Conservation (phyloP, 2,888 invertebrate species). For the Meghimatium bilineatum region DNA sequence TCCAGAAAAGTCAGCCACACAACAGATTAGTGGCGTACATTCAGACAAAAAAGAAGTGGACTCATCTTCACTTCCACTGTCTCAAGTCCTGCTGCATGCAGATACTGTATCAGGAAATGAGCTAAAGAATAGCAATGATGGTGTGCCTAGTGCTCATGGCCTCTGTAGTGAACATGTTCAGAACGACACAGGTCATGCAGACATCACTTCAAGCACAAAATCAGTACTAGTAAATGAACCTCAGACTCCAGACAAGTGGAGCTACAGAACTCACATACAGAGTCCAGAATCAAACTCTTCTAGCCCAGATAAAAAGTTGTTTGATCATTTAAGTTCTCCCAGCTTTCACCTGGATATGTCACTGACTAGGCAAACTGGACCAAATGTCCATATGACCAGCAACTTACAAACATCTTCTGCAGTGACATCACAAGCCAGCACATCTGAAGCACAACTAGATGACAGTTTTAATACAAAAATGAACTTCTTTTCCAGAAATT, state of each 20-base stretch:
- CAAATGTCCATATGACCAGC: not conserved
- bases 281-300: constrained; percentile 15
- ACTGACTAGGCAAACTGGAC: not conserved
- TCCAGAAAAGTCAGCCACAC: not conserved
- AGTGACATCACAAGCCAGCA: not conserved
- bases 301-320: constrained; percentile 5
- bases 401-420: not conserved
- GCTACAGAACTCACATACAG: constrained; percentile 23
- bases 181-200: not conserved
- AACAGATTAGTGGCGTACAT: not conserved
- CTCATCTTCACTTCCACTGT: not conserved
- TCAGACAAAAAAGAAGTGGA: not conserved
- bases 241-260: constrained; percentile 14
- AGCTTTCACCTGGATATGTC: not conserved
- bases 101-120: not conserved
- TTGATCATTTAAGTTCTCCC: not conserved
- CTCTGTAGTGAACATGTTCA: not conserved
- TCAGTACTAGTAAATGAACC: not conserved
- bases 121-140: not conserved
- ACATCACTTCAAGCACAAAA: not conserved
- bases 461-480: constrained; percentile 46
- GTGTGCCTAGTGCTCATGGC: not conserved
- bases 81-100: not conserved
- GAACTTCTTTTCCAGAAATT: constrained; percentile 13
- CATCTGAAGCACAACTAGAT: not conserved